Evolutionary conservation across 2,113 vertebrate species (phyloP), one percentile per base, ranked within the genome.

Genomic region (Dipodomys stephensi): DNA sequence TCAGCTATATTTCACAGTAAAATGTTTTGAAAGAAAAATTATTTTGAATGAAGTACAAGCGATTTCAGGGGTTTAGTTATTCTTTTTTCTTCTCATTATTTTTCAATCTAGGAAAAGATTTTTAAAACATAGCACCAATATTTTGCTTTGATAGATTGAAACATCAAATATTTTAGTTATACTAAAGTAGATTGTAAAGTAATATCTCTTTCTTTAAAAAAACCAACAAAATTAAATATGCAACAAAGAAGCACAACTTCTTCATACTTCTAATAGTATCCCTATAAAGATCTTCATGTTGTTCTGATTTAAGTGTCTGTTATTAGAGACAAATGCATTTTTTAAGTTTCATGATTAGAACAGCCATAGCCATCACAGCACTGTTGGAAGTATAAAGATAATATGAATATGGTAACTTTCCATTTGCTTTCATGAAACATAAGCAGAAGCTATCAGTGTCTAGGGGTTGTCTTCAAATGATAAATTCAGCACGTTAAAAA

Each of bases 401-500:
- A 86, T 97, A 98, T 98, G 97, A 98, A 97, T 98, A 98, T 98
- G 98, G 98, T 96, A 97, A 79, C 92, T 98, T 97, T 88, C 82
- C 92, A 97, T 97, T 98, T 98, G 92, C 91, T 91, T 72, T 89
- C 72, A 90, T 94, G 91, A 96, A 77, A 60, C 97, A 96, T 97
- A 96, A 98, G 96, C 90, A 95, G 92, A 97, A 92, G 92, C 92
- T 94, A 93, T 96, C 94, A 82, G 44, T 92, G 89, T 96, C 95
- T 88, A 93, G 90, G 60, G 72, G 71, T 91, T 92, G 44, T 91
- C 71, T 87, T 90, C 73, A 89, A 95, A 89, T 96, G 91, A 93
- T 74, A 92, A 94, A 95, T 97, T 94, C 86, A 94, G 77, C 44
- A 88, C 44, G 35, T n/a, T 86, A 30, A 76, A 35, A 80, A 77